Evolutionary conservation across 2,113 vertebrate genomes (phyloP).

Genomic region (Aspiorhynchus laticeps): DNA sequence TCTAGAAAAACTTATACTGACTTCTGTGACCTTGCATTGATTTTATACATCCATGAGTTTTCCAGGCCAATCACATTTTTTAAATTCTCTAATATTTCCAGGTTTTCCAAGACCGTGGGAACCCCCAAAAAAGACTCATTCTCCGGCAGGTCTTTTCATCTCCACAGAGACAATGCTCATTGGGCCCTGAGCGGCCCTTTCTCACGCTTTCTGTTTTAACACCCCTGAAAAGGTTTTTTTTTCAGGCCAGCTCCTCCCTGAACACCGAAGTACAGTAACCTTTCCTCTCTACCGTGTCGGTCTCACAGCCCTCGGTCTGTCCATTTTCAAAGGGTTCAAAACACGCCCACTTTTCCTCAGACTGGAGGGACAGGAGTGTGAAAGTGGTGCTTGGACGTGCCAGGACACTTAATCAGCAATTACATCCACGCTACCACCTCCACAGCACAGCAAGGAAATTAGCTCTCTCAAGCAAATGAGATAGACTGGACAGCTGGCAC

Average conservation of each 20-base stretch:
- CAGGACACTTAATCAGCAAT: conserved; percentile 68
- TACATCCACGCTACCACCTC: conserved; percentile 57
- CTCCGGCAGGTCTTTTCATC: conserved; percentile 69
- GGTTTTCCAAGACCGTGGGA: conserved; percentile 36
- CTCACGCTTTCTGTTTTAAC: conserved; percentile 69
- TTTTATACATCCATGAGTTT: not conserved
- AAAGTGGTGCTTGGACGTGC: conserved; percentile 61
- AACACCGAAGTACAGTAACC: conserved; percentile 57
- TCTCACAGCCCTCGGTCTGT: not conserved
- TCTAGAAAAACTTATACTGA: not conserved
- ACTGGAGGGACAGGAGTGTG: conserved; percentile 55
- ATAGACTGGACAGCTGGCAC: conserved; percentile 49
- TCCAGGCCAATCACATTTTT: conserved; percentile 40
- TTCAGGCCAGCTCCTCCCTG: conserved; percentile 41
- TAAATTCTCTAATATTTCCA: conserved; percentile 56
- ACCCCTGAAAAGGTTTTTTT: conserved; percentile 57
- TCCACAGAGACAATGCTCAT: conserved; percentile 72
- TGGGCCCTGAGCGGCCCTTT: conserved; percentile 65
- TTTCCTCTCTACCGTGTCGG: conserved; percentile 29
- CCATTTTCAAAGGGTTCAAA: conserved; percentile 48
- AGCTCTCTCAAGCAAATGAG: conserved; percentile 51
- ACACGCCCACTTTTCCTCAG: conserved; percentile 52
- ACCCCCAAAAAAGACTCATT: conserved; percentile 48
- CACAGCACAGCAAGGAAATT: conserved; percentile 43
- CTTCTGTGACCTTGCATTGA: not conserved